A percentile compares a stretch with the other conserved stretches of the same genome.
Conservation (phyloP, 2,888 invertebrate genomes). For the Leptinotarsa juncta region DNA sequence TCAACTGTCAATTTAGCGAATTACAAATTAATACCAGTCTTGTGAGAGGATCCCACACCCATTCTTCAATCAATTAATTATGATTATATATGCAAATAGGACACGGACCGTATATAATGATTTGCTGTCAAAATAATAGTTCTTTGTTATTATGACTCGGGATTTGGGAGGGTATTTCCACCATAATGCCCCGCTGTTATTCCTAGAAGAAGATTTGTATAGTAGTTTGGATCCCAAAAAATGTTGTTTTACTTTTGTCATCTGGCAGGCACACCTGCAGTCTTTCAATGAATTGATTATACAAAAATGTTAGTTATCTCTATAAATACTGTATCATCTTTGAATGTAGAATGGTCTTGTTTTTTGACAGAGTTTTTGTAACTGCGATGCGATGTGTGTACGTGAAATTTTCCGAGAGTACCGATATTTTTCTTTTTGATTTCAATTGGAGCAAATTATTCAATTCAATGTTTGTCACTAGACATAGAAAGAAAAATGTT, state of each 20-base stretch:
- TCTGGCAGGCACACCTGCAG: background rate
- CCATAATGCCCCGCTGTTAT: background rate
- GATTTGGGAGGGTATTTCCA: background rate
- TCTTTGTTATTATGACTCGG: conserved; percentile 3
- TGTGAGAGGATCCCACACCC: conserved; percentile 40
- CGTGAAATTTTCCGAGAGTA: too few species aligned
- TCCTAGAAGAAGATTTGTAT: background rate
- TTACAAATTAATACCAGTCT: conserved; percentile 50
- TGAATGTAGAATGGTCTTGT: too few species aligned
- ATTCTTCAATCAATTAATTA: conserved; percentile 39
- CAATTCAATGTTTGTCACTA: too few species aligned
- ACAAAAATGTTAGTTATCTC: conserved; percentile 7
- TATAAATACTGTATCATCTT: background rate
- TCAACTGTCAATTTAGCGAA: conserved; percentile 54
- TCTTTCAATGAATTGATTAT: background rate
- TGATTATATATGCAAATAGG: conserved; percentile 41
- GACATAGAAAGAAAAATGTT: too few species aligned
- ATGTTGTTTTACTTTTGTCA: background rate
- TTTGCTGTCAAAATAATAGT: conserved; percentile 12
- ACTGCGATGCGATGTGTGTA: too few species aligned
- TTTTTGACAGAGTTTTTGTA: too few species aligned
- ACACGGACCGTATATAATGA: conserved; percentile 13
- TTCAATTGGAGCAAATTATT: too few species aligned
- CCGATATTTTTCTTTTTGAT: too few species aligned
- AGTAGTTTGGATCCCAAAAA: background rate